phyloP scores from a whole-genome alignment of 2,797 vertebrate species.

The Sebastes goodei region DNA sequence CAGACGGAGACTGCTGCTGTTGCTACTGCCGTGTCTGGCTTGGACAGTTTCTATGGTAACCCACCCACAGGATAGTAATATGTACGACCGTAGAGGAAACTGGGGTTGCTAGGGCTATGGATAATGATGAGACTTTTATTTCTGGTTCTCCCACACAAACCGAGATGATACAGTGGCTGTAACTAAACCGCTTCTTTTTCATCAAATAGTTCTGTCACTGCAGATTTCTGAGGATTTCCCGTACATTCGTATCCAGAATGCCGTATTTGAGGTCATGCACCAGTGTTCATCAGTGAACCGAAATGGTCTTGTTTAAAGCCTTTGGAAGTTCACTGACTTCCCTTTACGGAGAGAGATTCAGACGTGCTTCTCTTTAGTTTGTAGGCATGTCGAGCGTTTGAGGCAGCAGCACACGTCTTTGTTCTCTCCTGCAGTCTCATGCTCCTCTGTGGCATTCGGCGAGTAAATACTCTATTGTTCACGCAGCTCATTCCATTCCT shows the following conservation, averaged over 20 bases:
- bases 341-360: background rate
- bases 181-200: constrained; percentile 33
- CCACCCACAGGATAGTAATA: constrained; percentile 80
- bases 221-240: background rate
- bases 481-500: constrained; percentile 18
- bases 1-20: constrained; percentile 70
- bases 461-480: constrained; percentile 56
- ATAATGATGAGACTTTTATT: constrained; percentile 77
- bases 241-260: background rate
- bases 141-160: constrained; percentile 67
- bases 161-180: constrained; percentile 47
- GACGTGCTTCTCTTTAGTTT: constrained; percentile 12
- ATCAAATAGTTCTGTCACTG: constrained; percentile 19
- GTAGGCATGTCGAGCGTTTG: constrained; percentile 11
- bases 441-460: constrained; percentile 36
- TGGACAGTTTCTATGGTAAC: constrained; percentile 88
- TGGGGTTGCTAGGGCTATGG: constrained; percentile 80
- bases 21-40: constrained; percentile 80
- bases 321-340: background rate
- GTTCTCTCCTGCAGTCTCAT: constrained; percentile 47
- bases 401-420: constrained; percentile 34
- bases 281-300: background rate
- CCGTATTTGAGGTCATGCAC: constrained; percentile 16
- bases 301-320: constrained; percentile 13
- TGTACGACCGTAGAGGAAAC: constrained; percentile 75